Evolutionary conservation across 1,140 invertebrate species (phyloP).

Genomic region (Nephotettix cincticeps): DNA sequence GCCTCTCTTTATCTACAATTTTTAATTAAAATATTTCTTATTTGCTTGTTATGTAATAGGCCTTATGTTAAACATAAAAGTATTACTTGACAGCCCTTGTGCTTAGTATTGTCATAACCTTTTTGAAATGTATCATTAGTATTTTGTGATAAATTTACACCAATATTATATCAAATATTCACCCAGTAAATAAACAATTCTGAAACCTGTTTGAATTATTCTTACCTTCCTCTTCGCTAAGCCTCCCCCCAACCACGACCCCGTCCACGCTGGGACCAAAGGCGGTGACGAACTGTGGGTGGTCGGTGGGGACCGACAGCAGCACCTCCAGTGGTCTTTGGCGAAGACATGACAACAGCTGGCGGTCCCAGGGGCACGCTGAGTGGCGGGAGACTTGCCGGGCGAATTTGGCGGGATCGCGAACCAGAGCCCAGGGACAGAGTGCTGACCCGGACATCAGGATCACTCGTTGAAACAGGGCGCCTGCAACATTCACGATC

Average conservation of each 20-base stretch:
- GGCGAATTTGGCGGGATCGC: constrained; percentile 83
- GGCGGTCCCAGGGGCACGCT: constrained; percentile 80
- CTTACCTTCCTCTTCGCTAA: constrained; percentile 48
- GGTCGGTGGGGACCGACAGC: constrained; percentile 67
- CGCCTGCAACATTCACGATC: constrained; percentile 55
- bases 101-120: too few relatives aligned
- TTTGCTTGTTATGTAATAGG: too few relatives aligned
- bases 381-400: constrained; percentile 80
- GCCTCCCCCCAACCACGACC: constrained; percentile 70
- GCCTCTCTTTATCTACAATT: too few relatives aligned
- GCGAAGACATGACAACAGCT: constrained; percentile 79
- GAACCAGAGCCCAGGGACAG: constrained; percentile 88
- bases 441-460: constrained; percentile 96
- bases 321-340: constrained; percentile 71
- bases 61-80: too few relatives aligned
- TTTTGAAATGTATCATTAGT: too few relatives aligned
- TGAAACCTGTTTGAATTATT: too few relatives aligned
- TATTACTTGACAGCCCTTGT: too few relatives aligned
- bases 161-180: too few relatives aligned
- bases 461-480: constrained; percentile 90
- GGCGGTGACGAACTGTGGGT: constrained; percentile 81
- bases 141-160: too few relatives aligned
- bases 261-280: constrained; percentile 92
- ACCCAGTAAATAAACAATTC: too few relatives aligned
- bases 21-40: too few relatives aligned